Conservation (phyloP, 2,113 vertebrate genomes). For the Chloroceryle aenea region DNA sequence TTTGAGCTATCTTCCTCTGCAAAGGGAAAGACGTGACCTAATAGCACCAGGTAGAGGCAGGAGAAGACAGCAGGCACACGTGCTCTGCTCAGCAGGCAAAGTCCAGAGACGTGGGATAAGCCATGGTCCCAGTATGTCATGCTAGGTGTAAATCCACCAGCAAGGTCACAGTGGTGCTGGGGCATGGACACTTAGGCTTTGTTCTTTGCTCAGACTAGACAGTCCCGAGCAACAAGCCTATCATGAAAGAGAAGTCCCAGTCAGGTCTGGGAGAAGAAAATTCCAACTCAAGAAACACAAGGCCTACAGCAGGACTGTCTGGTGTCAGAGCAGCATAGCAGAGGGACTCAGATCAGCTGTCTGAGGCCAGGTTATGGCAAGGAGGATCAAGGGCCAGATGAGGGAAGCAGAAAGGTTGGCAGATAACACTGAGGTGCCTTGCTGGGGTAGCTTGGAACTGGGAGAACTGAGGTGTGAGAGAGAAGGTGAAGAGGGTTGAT, state of each 20-base stretch:
- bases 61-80: not conserved
- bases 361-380: not conserved
- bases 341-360: not conserved
- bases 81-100: not conserved
- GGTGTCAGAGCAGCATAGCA: not conserved
- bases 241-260: not conserved
- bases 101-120: not conserved
- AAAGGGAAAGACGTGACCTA: not conserved
- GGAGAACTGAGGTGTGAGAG: not conserved
- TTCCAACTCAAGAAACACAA: not conserved
- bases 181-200: not conserved
- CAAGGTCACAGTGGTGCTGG: not conserved
- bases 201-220: not conserved
- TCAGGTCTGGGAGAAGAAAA: not conserved
- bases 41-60: not conserved
- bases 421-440: not conserved
- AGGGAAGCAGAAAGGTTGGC: not conserved
- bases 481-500: not conserved
- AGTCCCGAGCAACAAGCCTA: not conserved
- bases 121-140: rapidly evolving
- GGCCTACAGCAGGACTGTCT: not conserved
- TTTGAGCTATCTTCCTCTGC: constrained; percentile 51
- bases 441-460: not conserved
- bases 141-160: not conserved
- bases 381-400: not conserved